Evolutionary conservation across 2,888 invertebrate species (phyloP).

Genomic region (Psylliodes chrysocephalus): DNA sequence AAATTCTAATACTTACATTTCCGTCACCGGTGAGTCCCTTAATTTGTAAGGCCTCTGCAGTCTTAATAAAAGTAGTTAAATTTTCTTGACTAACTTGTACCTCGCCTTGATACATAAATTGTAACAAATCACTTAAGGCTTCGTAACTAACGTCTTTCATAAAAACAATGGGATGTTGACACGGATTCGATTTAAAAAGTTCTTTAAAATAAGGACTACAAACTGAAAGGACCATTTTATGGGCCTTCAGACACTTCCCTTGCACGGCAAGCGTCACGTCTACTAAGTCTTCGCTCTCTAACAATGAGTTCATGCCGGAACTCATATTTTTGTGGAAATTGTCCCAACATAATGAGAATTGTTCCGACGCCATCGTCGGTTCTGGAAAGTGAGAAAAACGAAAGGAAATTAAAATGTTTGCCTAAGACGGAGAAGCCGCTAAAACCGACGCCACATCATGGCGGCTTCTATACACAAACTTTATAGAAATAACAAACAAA

Average conservation of each 20-base stretch:
- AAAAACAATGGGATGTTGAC: conserved; percentile 73
- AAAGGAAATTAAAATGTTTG: not conserved
- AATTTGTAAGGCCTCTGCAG: conserved; percentile 63
- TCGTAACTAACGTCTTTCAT: conserved; percentile 70
- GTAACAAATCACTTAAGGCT: conserved; percentile 68
- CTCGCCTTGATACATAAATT: conserved; percentile 72
- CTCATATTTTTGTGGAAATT: conserved; percentile 78
- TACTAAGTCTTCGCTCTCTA: conserved; percentile 63
- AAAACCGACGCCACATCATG: conserved; percentile 52
- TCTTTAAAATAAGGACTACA: conserved; percentile 79
- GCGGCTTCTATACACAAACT: conserved; percentile 37
- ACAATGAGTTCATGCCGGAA: conserved; percentile 70
- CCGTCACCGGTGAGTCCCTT: conserved; percentile 63
- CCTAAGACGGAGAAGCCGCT: conserved; percentile 2
- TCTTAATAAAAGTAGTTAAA: conserved; percentile 62
- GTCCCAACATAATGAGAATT: conserved; percentile 79
- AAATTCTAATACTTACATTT: conserved; percentile 55
- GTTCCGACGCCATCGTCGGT: conserved; percentile 69
- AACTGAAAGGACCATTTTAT: conserved; percentile 77
- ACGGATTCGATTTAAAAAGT: conserved; percentile 74
- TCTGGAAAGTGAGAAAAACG: conserved; percentile 35
- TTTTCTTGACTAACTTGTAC: conserved; percentile 64
- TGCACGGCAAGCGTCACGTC: conserved; percentile 64
- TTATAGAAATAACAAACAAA: not conserved
- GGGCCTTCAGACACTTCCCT: conserved; percentile 75